phyloP scores from a whole-genome alignment of 2,113 vertebrate genomes.

The Charina bottae region DNA sequence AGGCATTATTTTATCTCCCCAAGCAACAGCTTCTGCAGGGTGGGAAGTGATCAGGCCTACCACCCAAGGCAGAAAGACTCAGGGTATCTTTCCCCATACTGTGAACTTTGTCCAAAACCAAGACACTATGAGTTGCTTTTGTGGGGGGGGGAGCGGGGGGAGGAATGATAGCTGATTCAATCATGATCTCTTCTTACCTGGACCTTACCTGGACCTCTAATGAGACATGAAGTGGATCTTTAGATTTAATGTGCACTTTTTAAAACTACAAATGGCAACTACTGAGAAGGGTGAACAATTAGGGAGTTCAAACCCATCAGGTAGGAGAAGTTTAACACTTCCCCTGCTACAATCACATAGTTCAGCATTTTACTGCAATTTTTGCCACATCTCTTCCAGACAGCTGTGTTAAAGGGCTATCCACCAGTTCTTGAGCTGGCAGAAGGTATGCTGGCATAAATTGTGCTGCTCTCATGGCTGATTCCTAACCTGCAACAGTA shows the following conservation, averaged over 20 bases:
- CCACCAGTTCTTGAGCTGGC: background rate
- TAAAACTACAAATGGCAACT: background rate
- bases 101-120: background rate
- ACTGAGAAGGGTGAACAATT: background rate
- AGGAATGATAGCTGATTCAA: background rate
- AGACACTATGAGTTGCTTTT: no score
- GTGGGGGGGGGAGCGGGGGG: no score
- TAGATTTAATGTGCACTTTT: background rate
- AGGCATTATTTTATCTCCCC: background rate
- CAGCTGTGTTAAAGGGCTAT: background rate
- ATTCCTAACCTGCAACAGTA: background rate
- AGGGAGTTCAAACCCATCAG: background rate
- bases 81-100: background rate
- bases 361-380: background rate
- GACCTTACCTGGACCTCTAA: background rate
- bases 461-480: background rate
- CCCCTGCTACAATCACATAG: background rate
- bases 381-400: background rate
- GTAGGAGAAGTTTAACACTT: background rate
- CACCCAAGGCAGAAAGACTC: background rate
- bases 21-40: background rate
- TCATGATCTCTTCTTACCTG: background rate
- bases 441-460: background rate
- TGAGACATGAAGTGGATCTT: background rate
- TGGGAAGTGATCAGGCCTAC: background rate